phyloP scores from a whole-genome alignment of 2,888 invertebrate species.

The Nycteola revayana region DNA sequence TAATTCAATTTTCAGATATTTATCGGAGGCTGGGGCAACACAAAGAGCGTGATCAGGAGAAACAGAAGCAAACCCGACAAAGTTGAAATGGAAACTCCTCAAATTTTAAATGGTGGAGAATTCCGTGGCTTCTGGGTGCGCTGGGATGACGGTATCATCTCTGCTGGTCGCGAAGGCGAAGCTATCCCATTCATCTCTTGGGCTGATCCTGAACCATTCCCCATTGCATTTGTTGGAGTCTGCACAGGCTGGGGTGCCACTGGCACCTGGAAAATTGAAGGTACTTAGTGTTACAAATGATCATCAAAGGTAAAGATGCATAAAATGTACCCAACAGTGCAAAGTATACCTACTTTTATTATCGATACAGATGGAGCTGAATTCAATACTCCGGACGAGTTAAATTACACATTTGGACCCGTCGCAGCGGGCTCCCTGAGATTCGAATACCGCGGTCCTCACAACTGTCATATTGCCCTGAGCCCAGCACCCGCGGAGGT shows the following conservation, averaged over 20 bases:
- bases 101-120: conserved; percentile 87
- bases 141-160: conserved; percentile 86
- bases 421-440: conserved; percentile 76
- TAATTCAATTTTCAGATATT: conserved; percentile 83
- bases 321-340: conserved; percentile 76
- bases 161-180: conserved; percentile 88
- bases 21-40: conserved; percentile 94
- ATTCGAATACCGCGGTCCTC: conserved; percentile 83
- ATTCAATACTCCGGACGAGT: conserved; percentile 80
- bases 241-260: conserved; percentile 94
- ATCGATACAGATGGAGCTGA: conserved; percentile 76
- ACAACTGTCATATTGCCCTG: conserved; percentile 85
- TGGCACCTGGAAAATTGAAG: conserved; percentile 92
- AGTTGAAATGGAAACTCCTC: conserved; percentile 86
- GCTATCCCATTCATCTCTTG: conserved; percentile 87
- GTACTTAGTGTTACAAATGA: conserved; percentile 59
- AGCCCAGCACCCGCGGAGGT: conserved; percentile 78
- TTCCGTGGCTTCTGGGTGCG: conserved; percentile 93
- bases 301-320: conserved; percentile 7
- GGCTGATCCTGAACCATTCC: conserved; percentile 86
- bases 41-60: conserved; percentile 91
- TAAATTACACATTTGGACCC: conserved; percentile 83
- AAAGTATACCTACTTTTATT: conserved; percentile 46
- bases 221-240: conserved; percentile 88
- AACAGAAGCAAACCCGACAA: conserved; percentile 90